Base-by-base conservation (phyloP, 2,113 vertebrate genomes). In the Trogon melanurus region DNA sequence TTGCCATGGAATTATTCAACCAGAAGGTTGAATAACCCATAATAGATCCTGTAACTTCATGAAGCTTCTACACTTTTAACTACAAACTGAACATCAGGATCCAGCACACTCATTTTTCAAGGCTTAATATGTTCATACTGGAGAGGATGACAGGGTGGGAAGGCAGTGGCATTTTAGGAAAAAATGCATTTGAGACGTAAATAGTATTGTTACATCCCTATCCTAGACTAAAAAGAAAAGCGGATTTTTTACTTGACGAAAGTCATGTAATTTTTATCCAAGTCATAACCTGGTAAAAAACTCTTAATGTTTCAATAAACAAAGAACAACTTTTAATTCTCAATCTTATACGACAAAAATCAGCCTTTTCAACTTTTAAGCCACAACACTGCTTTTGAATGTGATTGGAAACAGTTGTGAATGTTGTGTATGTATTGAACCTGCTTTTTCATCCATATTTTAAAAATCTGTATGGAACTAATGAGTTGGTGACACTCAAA, bases 61-160 rank as follows among this genome's bases (percentile, higher is more conserved):
- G 51, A 66, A 11, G 14, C 32, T 71, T 11, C 13, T 38, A 23
- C 18, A 29, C 17, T 48, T 62, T 50, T 64, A 74, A 67, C 23
- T 53, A 6, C 60, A 56, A 86, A 25, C 4, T 26, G 15, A 89
- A 41, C 27, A 75, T 34, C 47, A 54, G 18, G 70, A 81, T 79
- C 18, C 44, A 95, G 32, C 16, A 84, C 3, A 13, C 38, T 21
- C 1, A 58, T 60, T 85, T 53, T 48, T 25, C 29, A 57, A 36
- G 30, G 21, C 11, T 72, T 21, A 45, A 16, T 8, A 50, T 12
- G 36, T 34, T 62, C 29, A 50, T 16, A 27, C 3, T 20, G 16
- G 4, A 19, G 16, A 79, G 17, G 26, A 38, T 10, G 12, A n/a
- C 2, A 12, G 13, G 0, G 17, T 17, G 6, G 14, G 10, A 3